Evolutionary conservation across 1,140 invertebrate genomes (phyloP).

Genomic region (Bombus pyrosoma): DNA sequence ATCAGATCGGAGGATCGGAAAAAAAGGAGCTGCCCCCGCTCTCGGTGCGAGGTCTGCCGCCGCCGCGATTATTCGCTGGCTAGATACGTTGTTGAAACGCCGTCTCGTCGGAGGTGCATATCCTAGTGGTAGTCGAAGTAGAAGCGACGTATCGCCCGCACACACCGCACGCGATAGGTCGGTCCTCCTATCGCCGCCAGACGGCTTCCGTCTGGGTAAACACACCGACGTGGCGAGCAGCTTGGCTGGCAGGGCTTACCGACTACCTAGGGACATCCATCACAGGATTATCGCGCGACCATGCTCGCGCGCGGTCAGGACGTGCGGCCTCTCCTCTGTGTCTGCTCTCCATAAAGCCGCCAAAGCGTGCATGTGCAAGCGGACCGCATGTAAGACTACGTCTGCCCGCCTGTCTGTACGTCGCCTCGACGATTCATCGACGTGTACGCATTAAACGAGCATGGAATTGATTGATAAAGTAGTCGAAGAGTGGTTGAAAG

Average conservation of each 20-base stretch:
- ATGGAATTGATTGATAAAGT: slow-evolving; percentile 40
- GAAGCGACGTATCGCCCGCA: slow-evolving; percentile 47
- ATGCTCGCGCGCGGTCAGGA: slow-evolving; percentile 46
- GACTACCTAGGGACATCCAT: slow-evolving; percentile 75
- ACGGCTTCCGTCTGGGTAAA: slow-evolving; percentile 79
- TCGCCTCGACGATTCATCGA: slow-evolving; percentile 26
- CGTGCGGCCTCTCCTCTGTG: slow-evolving; percentile 16
- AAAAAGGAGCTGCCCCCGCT: neutral
- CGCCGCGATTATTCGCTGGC: slow-evolving; percentile 46
- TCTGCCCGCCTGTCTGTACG: slow-evolving; percentile 20
- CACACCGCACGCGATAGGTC: slow-evolving; percentile 48
- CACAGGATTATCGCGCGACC: slow-evolving; percentile 78
- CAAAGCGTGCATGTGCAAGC: slow-evolving; percentile 46
- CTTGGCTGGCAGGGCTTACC: slow-evolving; percentile 62
- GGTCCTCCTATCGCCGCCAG: slow-evolving; percentile 72
- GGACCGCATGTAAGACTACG: slow-evolving; percentile 38
- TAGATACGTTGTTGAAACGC: slow-evolving; percentile 50
- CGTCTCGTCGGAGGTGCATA: slow-evolving; percentile 42
- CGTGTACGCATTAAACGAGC: slow-evolving; percentile 31
- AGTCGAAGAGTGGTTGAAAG: slow-evolving; percentile 2
- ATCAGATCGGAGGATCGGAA: slow-evolving; percentile 21
- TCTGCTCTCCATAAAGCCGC: slow-evolving; percentile 37
- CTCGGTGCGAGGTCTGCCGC: neutral
- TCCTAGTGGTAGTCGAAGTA: slow-evolving; percentile 49
- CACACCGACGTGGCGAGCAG: slow-evolving; percentile 68